Evolutionary conservation across 2,797 vertebrate species (phyloP).

Genomic region (Myotis daubentonii): DNA sequence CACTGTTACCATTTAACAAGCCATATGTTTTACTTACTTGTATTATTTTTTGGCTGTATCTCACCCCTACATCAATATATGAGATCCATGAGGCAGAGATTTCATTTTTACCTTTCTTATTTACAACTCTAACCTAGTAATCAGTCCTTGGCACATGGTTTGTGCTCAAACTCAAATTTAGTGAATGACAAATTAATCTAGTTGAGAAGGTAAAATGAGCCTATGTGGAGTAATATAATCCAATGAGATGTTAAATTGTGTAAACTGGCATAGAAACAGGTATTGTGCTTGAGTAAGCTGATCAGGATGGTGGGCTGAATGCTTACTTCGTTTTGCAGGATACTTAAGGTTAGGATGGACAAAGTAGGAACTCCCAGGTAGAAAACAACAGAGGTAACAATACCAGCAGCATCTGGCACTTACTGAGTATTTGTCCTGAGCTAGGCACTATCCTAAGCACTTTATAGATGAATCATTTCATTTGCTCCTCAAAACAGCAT

Average conservation of each 20-base stretch:
- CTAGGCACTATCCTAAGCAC: background rate
- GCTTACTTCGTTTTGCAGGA: background rate
- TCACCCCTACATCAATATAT: background rate
- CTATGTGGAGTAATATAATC: background rate
- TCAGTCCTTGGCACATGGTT: background rate
- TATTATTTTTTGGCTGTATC: background rate
- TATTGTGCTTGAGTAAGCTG: too few relatives aligned
- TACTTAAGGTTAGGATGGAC: background rate
- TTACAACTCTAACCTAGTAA: background rate
- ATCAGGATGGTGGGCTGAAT: background rate
- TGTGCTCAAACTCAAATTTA: background rate
- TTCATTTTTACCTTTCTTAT: background rate
- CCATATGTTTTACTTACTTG: background rate
- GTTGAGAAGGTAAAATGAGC: background rate
- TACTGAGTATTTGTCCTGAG: rapidly evolving
- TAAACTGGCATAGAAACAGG: background rate
- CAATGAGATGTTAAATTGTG: background rate
- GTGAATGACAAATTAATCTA: background rate
- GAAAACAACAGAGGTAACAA: background rate
- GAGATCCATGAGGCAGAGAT: background rate
- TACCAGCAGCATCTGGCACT: background rate
- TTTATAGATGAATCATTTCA: background rate
- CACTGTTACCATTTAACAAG: background rate
- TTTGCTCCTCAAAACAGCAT: background rate
- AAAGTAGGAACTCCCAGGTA: background rate